Base-by-base conservation (phyloP, 2,797 vertebrate genomes). In the Podarcis siculus region DNA sequence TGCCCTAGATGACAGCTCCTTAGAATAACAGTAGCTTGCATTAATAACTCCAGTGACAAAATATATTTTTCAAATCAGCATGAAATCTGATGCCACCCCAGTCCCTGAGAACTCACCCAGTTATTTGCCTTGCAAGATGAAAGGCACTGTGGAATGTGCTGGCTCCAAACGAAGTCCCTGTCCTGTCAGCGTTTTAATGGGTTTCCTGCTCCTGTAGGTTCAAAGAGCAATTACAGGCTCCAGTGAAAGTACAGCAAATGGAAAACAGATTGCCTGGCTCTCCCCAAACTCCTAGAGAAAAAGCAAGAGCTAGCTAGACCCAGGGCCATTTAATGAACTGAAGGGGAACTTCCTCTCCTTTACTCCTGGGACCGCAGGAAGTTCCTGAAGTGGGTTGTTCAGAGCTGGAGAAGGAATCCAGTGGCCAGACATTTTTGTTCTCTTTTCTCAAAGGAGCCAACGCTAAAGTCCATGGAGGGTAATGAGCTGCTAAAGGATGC, bases 191-290 rank as follows among this genome's bases (percentile, higher is more conserved):
- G 86, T 95, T 96, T 94, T 95, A 97, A 95, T 95, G 92, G 91
- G 94, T 95, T 97, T 96, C 95, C 96, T 96, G 96, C 96, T 96
- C 91, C 92, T 78, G 87, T 94, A 95, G 91, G 94, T 97, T 97
- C 96, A 97, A 96, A 96, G 95, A 97, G 94, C 93, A 94, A 94
- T 95, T 97, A 94, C 91, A 94, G 94, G 94, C 94, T 96, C 94
- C 89, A 0, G 94, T 90, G 93, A 95, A 97, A 97, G 95, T 96
- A 96, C 96, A 95, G 94, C 95, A 97, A 97, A 97, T 96, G 94
- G 93, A 95, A 96, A 97, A 94, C 96, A 97, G 96, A 96, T 91
- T 95, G 88, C 87, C 93, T 95, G 95, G 92, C 95, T 95, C 87
- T 32, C 27, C 83, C 90, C 88, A 92, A 94, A 94, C 86, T 80